A percentile compares a stretch with the other conserved stretches of the same genome.
These are phyloP conservation scores for Carcina quercana DNA, from an alignment of 2,888 invertebrate genomes.

Conservation along the genomic window DNA sequence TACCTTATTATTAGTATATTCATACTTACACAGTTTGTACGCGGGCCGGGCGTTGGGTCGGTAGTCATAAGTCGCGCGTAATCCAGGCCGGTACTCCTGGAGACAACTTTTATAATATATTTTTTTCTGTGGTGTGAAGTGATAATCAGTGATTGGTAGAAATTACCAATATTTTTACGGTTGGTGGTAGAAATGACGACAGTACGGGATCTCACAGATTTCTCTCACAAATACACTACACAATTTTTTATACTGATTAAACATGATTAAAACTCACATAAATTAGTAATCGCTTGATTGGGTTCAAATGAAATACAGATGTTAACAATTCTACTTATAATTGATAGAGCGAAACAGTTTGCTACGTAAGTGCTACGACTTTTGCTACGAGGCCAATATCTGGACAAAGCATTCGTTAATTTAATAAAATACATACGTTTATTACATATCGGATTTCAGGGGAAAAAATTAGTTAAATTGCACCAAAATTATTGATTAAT, in stretches of 20 bases:
- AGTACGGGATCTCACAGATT: slow-evolving; percentile 45
- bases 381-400: too few species aligned
- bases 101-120: slow-evolving; percentile 29
- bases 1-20: slow-evolving; percentile 39
- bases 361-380: slow-evolving; percentile 9
- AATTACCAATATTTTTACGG: slow-evolving; percentile 42
- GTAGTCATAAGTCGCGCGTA: slow-evolving; percentile 50
- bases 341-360: not conserved
- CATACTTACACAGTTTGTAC: slow-evolving; percentile 25
- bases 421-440: too few species aligned
- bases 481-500: too few species aligned
- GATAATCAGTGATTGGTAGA: slow-evolving; percentile 44
- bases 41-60: slow-evolving; percentile 24
- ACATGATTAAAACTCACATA: not conserved
- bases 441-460: too few species aligned
- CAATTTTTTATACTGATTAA: slow-evolving; percentile 1
- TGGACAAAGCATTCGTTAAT: too few species aligned
- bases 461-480: too few species aligned
- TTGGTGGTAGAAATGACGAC: slow-evolving; percentile 57
- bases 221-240: slow-evolving; percentile 18
- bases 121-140: slow-evolving; percentile 44
- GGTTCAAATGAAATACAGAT: too few species aligned
- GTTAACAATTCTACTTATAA: not conserved
- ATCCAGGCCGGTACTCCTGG: slow-evolving; percentile 46
- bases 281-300: too few species aligned